Conservation (phyloP, 35 echinoderm and acorn worm species). For the Stichopus chloronotus region DNA sequence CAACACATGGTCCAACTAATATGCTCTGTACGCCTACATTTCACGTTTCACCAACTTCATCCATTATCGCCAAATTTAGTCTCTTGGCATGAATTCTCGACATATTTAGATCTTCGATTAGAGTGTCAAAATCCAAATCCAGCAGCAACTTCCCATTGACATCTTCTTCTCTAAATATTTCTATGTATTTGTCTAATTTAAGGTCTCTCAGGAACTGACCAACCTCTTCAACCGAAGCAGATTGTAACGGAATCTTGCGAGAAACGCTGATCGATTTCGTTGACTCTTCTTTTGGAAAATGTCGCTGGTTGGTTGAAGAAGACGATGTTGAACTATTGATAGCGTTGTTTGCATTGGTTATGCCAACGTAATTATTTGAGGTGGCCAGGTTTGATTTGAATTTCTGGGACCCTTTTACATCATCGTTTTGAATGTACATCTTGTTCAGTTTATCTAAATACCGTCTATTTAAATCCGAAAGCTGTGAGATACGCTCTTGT, state of each 20-base stretch:
- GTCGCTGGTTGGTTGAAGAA: no score
- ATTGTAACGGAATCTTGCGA: not conserved
- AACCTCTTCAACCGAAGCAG: constrained; percentile 30
- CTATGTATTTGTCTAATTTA: not conserved
- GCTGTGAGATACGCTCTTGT: not conserved
- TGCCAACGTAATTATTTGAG: constrained; percentile 30
- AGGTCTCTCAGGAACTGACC: not conserved
- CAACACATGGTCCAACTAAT: no score
- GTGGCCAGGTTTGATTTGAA: not conserved
- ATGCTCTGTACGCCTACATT: no score
- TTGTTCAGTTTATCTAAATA: constrained; percentile 24
- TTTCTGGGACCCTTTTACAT: not conserved
- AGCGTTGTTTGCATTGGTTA: not conserved
- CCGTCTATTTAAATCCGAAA: not conserved
- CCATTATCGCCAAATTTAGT: not conserved
- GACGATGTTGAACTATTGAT: no score
- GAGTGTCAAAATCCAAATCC: not conserved
- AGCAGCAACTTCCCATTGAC: not conserved
- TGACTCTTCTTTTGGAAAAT: not conserved
- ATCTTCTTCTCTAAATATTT: not conserved
- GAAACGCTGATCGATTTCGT: not conserved
- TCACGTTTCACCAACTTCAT: no score
- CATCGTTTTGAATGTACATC: constrained; percentile 7
- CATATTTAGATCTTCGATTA: not conserved
- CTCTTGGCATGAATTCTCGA: constrained; percentile 30